These are phyloP conservation scores for Drosophila triauraria DNA, from an alignment of 1,140 invertebrate genomes.

Conservation along the genomic window DNA sequence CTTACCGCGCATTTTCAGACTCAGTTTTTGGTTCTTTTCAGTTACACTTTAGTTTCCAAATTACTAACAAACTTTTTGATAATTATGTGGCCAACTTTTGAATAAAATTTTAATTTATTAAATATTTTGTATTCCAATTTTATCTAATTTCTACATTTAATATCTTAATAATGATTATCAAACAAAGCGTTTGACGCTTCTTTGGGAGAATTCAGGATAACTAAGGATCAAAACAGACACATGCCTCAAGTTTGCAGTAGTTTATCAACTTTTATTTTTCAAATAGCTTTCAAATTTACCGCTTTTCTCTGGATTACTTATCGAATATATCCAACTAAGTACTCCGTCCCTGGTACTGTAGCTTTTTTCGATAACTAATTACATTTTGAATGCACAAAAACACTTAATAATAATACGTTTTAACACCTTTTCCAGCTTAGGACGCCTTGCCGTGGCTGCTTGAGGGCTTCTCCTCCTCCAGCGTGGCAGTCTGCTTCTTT, in stretches of 20 bases:
- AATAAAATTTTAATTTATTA: conserved; percentile 41
- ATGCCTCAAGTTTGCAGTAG: background rate
- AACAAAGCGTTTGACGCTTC: background rate
- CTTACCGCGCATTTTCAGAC: conserved; percentile 59
- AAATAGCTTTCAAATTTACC: background rate
- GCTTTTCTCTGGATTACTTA: background rate
- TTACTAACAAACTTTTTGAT: conserved; percentile 36
- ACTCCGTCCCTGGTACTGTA: conserved; percentile 25
- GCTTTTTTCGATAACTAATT: conserved; percentile 10
- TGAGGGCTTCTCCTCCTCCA: conserved; percentile 43
- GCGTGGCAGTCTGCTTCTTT: background rate
- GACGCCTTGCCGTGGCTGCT: conserved; percentile 43
- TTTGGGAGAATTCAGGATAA: background rate
- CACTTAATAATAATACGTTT: conserved; percentile 21
- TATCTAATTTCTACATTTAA: background rate
- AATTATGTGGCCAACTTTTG: conserved; percentile 37
- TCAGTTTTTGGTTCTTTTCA: conserved; percentile 18
- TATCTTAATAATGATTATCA: background rate
- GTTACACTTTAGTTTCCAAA: conserved; percentile 5
- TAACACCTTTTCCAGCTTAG: conserved; percentile 4
- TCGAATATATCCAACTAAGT: conserved; percentile 19
- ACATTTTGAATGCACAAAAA: conserved; percentile 39
- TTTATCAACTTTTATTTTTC: background rate
- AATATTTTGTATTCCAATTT: background rate
- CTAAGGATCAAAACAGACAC: background rate